Base-by-base conservation (phyloP, 2,888 invertebrate species). In the Acrobasis consociella region DNA sequence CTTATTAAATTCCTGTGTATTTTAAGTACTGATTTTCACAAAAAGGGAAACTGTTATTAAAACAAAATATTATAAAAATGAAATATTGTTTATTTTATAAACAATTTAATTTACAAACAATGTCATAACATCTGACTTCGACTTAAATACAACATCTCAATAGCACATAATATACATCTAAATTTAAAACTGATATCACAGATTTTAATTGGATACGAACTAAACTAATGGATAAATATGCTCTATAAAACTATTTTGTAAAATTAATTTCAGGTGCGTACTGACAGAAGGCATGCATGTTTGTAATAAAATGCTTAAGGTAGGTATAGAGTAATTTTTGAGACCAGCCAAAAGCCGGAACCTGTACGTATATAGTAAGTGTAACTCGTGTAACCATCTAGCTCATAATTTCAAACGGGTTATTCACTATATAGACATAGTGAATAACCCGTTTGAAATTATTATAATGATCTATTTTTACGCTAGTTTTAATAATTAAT, bases 51-150 rank as follows among this genome's bases (percentile, higher is more conserved):
- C 15, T 10, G 15, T 22, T 49, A 55, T 31, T 46, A 13, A 61
- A 62, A 55, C 49, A 38, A 62, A 16, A 37, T 13, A 55, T 49
- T 60, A 65, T 70, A 67, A 73, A 69, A 71, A 72, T 76, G 68
- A 62, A 75, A 77, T 76, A 78, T 81, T 86, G 88, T 90, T 89
- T 90, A 90, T 90, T 90, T 84, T 60, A 89, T 90, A 90, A 90
- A 90, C 90, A 90, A 85, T 70, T 78, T 77, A 77, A 76, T 78
- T 82, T 77, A 83, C 75, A 85, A 83, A 88, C 85, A 87, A 85
- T 75, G 73, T 81, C 78, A 79, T 85, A 89, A 88, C 84, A 82
- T 77, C 77, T 56, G 56, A 56, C 22, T 56, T 81, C 86, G 83
- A 86, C 83, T 85, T 80, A 82, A 82, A 83, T 80, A 80, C 73